phyloP scores from a whole-genome alignment of 2,113 vertebrate genomes.

The Psilopogon haemacephalus region DNA sequence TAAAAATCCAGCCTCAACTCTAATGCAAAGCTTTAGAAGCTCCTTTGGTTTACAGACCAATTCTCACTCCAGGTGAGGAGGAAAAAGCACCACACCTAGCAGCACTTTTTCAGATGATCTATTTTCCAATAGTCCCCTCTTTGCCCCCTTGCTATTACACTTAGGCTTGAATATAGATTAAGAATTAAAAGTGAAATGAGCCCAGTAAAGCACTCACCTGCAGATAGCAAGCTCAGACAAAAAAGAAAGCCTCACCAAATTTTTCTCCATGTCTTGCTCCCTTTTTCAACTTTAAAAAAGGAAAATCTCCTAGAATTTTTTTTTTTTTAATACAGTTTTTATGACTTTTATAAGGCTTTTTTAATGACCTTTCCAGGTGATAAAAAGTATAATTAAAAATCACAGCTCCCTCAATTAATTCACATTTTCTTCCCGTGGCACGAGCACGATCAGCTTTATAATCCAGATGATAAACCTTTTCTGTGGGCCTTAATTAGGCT shows the following conservation, averaged over 20 bases:
- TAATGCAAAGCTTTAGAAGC: not conserved
- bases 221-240: constrained; percentile 2
- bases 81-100: not conserved
- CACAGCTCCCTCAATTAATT: constrained; percentile 21
- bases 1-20: not conserved
- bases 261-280: not conserved
- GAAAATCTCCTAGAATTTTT: not conserved
- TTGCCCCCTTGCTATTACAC: not conserved
- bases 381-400: constrained; percentile 46
- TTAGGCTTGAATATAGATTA: constrained; percentile 33
- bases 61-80: not conserved
- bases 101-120: not conserved
- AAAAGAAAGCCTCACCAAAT: not conserved
- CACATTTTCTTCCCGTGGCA: not conserved
- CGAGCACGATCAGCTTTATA: not conserved
- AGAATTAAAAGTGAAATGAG: constrained; percentile 46
- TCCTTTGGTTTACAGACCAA: not conserved
- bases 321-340: not conserved
- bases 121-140: not conserved
- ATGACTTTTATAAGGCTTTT: not conserved
- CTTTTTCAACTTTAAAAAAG: constrained; percentile 29
- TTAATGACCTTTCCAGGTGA: constrained; percentile 30
- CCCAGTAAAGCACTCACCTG: constrained; percentile 17
- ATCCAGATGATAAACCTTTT: not conserved
- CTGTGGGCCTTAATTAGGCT: not conserved